phyloP scores from a whole-genome alignment of 2,113 vertebrate genomes.

The Grammatotria lemairii region DNA sequence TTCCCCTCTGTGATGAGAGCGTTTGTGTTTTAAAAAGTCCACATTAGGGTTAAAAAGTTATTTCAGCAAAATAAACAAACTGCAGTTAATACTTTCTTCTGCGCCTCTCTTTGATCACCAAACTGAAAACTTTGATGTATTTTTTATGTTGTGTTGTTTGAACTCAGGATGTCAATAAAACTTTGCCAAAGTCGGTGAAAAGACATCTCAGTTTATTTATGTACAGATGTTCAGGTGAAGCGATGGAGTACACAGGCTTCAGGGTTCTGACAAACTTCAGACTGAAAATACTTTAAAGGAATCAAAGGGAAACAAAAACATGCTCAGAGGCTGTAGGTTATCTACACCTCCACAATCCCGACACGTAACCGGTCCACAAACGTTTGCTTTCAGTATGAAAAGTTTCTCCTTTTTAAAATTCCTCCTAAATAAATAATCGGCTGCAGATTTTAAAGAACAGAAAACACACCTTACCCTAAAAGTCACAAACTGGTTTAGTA shows the following conservation, averaged over 20 bases:
- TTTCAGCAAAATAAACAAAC: not conserved
- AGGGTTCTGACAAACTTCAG: slow-evolving; percentile 34
- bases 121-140: not conserved
- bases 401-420: not conserved
- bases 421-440: slow-evolving; percentile 39
- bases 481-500: slow-evolving; percentile 19
- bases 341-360: slow-evolving; percentile 39
- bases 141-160: fast-evolving
- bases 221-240: slow-evolving; percentile 51
- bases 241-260: slow-evolving; percentile 24
- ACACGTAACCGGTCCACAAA: not conserved
- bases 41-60: not conserved
- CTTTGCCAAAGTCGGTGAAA: not conserved
- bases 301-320: slow-evolving; percentile 28
- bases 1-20: fast-evolving
- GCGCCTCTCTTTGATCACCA: not conserved
- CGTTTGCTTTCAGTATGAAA: not conserved
- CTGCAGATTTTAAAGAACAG: not conserved
- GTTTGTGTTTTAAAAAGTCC: not conserved
- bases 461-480: not conserved
- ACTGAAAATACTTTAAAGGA: slow-evolving; percentile 1
- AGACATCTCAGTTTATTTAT: slow-evolving; percentile 57
- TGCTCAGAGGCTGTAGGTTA: slow-evolving; percentile 36
- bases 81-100: not conserved
- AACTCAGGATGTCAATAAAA: not conserved